Conservation (phyloP, 2,888 invertebrate genomes). For the Chesias legatella region DNA sequence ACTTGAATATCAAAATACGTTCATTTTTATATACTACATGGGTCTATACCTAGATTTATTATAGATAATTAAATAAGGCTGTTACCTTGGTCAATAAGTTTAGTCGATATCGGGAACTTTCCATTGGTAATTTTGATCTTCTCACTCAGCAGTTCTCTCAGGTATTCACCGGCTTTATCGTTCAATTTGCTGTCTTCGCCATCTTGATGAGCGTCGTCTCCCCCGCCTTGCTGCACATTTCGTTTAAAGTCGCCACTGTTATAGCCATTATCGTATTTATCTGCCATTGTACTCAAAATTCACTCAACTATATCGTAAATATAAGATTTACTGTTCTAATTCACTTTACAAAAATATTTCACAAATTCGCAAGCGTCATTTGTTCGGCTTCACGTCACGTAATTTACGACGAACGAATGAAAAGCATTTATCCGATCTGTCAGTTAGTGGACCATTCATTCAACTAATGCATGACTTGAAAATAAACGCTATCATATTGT, state of each 20-base stretch:
- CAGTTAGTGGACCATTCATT: too few relatives aligned
- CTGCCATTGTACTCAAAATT: slow-evolving; percentile 44
- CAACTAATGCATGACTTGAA: too few relatives aligned
- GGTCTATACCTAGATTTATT: too few relatives aligned
- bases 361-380: slow-evolving; percentile 13
- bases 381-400: too few relatives aligned
- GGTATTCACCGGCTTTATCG: slow-evolving; percentile 89
- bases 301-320: not conserved
- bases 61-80: too few relatives aligned
- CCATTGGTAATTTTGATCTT: slow-evolving; percentile 83
- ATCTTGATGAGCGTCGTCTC: slow-evolving; percentile 54
- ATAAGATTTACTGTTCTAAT: too few relatives aligned
- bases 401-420: too few relatives aligned
- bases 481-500: too few relatives aligned
- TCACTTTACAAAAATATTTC: slow-evolving; percentile 1
- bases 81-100: slow-evolving; percentile 75
- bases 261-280: slow-evolving; percentile 68
- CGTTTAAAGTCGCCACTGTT: slow-evolving; percentile 73
- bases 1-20: too few relatives aligned
- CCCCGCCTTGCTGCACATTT: slow-evolving; percentile 51
- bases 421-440: too few relatives aligned
- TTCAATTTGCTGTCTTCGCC: slow-evolving; percentile 81
- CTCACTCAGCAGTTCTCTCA: slow-evolving; percentile 86
- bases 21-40: too few relatives aligned
- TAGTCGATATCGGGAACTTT: slow-evolving; percentile 85